A percentile compares a stretch with the other conserved stretches of the same genome.
Conservation (phyloP, 2,797 vertebrate genomes). For the Vultur gryphus region DNA sequence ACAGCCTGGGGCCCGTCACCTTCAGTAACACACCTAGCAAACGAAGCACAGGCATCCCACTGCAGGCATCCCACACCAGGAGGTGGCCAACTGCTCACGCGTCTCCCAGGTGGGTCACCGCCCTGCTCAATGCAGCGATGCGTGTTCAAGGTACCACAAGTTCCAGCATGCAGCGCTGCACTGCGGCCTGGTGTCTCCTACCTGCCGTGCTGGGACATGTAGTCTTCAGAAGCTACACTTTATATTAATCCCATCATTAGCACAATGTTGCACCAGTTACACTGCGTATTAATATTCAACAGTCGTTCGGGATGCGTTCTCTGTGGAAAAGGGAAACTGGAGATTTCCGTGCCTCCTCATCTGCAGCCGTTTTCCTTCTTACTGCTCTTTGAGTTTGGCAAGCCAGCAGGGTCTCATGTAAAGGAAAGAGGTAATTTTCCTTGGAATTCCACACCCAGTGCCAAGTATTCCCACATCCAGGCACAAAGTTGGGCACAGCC, state of each 20-base stretch:
- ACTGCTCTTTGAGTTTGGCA: neutral
- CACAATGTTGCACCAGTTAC: no score
- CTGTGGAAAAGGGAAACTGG: neutral
- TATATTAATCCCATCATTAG: neutral
- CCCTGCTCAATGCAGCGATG: accelerated
- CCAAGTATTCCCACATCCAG: conserved; percentile 23
- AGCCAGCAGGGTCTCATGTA: neutral
- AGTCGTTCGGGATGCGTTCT: neutral
- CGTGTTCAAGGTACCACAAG: no score
- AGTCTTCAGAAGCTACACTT: neutral
- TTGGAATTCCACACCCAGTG: neutral
- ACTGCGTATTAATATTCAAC: neutral
- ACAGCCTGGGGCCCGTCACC: neutral
- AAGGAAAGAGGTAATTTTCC: conserved; percentile 9
- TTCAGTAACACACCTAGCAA: no score
- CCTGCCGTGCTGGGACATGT: neutral
- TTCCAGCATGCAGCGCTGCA: neutral
- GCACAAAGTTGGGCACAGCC: neutral
- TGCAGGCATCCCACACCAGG: neutral
- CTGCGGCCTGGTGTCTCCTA: accelerated
- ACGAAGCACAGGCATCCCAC: accelerated
- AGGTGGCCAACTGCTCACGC: neutral
- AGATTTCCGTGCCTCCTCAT: neutral
- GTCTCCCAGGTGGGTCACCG: neutral
- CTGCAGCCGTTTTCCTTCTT: neutral